phyloP scores from a whole-genome alignment of 2,797 vertebrate genomes.

The Rachycentron canadum region DNA sequence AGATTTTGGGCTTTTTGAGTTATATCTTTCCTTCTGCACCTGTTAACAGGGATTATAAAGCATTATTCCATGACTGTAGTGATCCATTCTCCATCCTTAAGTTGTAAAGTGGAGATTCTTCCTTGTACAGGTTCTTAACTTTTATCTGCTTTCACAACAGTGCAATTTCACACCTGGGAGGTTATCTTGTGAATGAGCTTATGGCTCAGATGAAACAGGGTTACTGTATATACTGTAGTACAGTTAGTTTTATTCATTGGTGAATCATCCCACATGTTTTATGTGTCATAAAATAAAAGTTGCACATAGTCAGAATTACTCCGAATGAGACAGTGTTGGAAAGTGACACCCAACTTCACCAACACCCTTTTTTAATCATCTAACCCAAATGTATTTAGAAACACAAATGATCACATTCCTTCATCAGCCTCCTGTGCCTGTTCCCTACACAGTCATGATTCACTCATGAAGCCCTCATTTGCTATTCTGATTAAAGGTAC shows the following conservation, averaged over 20 bases:
- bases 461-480: conserved; percentile 46
- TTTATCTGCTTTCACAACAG: conserved; percentile 8
- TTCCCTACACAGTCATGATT: conserved; percentile 19
- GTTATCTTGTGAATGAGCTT: not conserved
- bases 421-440: conserved; percentile 34
- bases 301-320: not conserved
- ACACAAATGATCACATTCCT: conserved; percentile 11
- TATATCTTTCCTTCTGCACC: conserved; percentile 1
- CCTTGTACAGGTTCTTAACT: conserved; percentile 8
- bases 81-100: not conserved
- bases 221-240: not conserved
- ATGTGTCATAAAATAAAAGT: not conserved
- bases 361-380: conserved; percentile 19
- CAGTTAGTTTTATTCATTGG: not conserved
- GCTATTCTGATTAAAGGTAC: conserved; percentile 58
- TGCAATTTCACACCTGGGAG: conserved; percentile 8
- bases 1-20: not conserved
- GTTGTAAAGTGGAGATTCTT: not conserved
- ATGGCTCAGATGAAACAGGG: conserved; percentile 6
- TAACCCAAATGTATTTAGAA: conserved; percentile 38
- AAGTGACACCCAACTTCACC: conserved; percentile 16
- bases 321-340: conserved; percentile 9
- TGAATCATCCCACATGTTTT: not conserved
- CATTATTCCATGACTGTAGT: not conserved
- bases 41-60: conserved; percentile 8